Percentiles rank a stretch among this genome's conserved stretches.
Conservation (phyloP, 1,140 invertebrate genomes). For the Drosophila sp. region DNA sequence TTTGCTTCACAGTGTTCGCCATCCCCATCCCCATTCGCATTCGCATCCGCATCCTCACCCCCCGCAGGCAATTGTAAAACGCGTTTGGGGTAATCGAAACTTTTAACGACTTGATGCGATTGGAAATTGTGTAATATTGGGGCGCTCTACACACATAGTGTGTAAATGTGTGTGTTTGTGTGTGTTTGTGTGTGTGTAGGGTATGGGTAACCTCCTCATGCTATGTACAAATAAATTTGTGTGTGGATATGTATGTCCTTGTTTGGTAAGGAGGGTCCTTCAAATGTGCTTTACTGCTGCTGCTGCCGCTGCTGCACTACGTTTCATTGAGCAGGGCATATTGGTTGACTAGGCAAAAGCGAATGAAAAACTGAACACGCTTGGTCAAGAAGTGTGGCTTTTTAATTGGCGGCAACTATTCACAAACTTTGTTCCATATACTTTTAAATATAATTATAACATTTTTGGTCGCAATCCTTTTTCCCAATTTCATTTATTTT, state of each 20-base stretch:
- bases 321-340: conserved; percentile 50
- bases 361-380: background rate
- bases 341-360: conserved; percentile 52
- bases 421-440: background rate
- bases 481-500: conserved; percentile 7
- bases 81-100: conserved; percentile 80
- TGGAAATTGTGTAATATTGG: conserved; percentile 79
- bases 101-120: conserved; percentile 81
- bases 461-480: background rate
- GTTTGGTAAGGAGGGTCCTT: conserved; percentile 62
- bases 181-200: conserved; percentile 18
- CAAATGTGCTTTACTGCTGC: conserved; percentile 62
- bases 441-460: background rate
- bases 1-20: too few species aligned
- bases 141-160: conserved; percentile 71
- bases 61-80: conserved; percentile 68
- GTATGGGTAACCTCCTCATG: conserved; percentile 14
- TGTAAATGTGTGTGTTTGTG: conserved; percentile 32
- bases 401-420: conserved; percentile 6
- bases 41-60: background rate
- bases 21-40: too few species aligned
- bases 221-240: conserved; percentile 48
- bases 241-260: conserved; percentile 37
- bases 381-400: conserved; percentile 4
- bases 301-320: conserved; percentile 46